Evolutionary conservation across 92 coral and sea anemone genomes (phyloP).

Genomic region (Heteractis magnifica): DNA sequence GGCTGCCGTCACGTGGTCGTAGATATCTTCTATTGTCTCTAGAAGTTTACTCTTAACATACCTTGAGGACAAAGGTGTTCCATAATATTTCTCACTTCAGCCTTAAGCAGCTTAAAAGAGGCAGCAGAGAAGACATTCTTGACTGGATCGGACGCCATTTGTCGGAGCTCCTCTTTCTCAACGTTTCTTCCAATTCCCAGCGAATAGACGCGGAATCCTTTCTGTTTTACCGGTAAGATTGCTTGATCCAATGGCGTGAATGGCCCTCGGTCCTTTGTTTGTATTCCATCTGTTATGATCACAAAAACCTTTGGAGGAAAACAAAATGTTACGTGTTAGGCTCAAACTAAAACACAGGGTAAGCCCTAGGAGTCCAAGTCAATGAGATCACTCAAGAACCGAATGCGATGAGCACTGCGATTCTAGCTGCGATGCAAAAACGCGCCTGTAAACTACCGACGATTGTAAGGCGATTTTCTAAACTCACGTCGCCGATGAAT

Average conservation of each 20-base stretch:
- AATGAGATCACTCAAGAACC: too few species aligned
- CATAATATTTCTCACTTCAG: constrained; percentile 8
- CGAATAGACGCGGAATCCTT: constrained; percentile 39
- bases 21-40: background rate
- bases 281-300: constrained; percentile 39
- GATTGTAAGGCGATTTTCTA: too few species aligned
- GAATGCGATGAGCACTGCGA: too few species aligned
- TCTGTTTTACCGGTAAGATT: constrained; percentile 25
- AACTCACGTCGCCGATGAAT: too few species aligned
- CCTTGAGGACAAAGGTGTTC: constrained; percentile 31
- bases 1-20: too few species aligned
- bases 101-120: constrained; percentile 16
- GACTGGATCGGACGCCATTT: constrained; percentile 28
- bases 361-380: too few species aligned
- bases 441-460: too few species aligned
- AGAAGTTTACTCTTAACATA: background rate
- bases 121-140: constrained; percentile 20
- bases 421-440: too few species aligned
- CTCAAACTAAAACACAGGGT: background rate
- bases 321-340: background rate
- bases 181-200: constrained; percentile 34
- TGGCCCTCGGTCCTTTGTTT: constrained; percentile 20
- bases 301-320: constrained; percentile 8
- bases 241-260: constrained; percentile 37
- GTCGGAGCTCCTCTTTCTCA: constrained; percentile 2